Conservation (phyloP, 2,113 vertebrate species). For the Tetrao urogallus region DNA sequence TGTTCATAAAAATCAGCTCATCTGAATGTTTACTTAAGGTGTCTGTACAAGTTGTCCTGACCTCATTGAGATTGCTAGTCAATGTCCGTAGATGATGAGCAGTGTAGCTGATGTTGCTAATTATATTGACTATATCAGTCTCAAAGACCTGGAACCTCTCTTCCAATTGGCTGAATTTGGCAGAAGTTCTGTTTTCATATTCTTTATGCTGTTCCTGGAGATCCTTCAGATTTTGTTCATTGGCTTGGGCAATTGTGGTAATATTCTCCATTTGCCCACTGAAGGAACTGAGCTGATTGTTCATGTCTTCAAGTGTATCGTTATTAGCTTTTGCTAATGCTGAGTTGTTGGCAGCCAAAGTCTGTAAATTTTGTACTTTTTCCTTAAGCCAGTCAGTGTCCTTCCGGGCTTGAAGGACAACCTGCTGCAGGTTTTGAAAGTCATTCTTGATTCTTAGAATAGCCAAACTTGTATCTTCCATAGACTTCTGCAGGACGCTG, state of each 20-base stretch:
- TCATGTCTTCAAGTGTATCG: slow-evolving; percentile 91
- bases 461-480: slow-evolving; percentile 88
- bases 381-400: slow-evolving; percentile 90
- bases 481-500: slow-evolving; percentile 84
- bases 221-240: slow-evolving; percentile 88
- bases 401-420: slow-evolving; percentile 85
- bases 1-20: slow-evolving; percentile 87
- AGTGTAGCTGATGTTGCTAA: slow-evolving; percentile 93
- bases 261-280: slow-evolving; percentile 89
- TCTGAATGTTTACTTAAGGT: slow-evolving; percentile 90
- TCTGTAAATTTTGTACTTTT: slow-evolving; percentile 89
- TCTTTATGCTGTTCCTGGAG: slow-evolving; percentile 89
- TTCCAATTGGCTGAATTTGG: slow-evolving; percentile 87
- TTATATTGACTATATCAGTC: slow-evolving; percentile 87
- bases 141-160: slow-evolving; percentile 87
- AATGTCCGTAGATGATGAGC: slow-evolving; percentile 91
- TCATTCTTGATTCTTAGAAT: slow-evolving; percentile 90
- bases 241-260: slow-evolving; percentile 85
- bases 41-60: slow-evolving; percentile 89
- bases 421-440: slow-evolving; percentile 90
- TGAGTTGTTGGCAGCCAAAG: slow-evolving; percentile 86
- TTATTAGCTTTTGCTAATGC: slow-evolving; percentile 88
- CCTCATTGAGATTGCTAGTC: slow-evolving; percentile 87
- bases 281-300: slow-evolving; percentile 85
- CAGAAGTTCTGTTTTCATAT: slow-evolving; percentile 85